phyloP scores from a whole-genome alignment of 2,888 invertebrate genomes.

The Hypsopygia costalis region DNA sequence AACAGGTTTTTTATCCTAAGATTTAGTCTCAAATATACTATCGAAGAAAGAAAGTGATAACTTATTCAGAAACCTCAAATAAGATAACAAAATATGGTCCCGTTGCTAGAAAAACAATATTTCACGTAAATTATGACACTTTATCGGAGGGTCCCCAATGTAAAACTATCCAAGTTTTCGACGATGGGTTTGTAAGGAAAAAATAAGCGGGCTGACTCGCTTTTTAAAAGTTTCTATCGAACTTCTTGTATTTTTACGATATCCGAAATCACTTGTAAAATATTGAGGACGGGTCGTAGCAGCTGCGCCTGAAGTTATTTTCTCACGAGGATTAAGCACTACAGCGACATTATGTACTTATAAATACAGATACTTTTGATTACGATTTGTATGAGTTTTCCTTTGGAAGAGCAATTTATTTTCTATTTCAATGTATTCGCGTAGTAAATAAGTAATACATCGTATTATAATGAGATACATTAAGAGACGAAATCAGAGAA shows the following conservation, averaged over 20 bases:
- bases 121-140: constrained; percentile 70
- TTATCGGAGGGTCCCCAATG: constrained; percentile 66
- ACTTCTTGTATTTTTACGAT: constrained; percentile 58
- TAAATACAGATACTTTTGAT: no score
- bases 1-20: constrained; percentile 40
- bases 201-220: constrained; percentile 51
- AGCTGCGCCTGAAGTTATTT: constrained; percentile 47
- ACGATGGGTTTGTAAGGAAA: constrained; percentile 57
- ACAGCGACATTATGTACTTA: no score
- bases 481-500: no score
- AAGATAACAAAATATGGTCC: constrained; percentile 54
- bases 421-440: no score
- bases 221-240: constrained; percentile 59
- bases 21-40: constrained; percentile 26
- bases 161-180: constrained; percentile 66
- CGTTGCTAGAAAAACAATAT: constrained; percentile 54
- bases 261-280: constrained; percentile 61
- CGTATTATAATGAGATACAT: no score
- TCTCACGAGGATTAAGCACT: constrained; percentile 25
- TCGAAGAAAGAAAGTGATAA: constrained; percentile 36
- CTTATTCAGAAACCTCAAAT: constrained; percentile 50
- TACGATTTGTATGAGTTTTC: no score
- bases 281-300: constrained; percentile 44
- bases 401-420: no score
- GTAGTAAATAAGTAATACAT: no score